Base-by-base conservation (phyloP, 1,140 invertebrate species). In the Nebria ingens region DNA sequence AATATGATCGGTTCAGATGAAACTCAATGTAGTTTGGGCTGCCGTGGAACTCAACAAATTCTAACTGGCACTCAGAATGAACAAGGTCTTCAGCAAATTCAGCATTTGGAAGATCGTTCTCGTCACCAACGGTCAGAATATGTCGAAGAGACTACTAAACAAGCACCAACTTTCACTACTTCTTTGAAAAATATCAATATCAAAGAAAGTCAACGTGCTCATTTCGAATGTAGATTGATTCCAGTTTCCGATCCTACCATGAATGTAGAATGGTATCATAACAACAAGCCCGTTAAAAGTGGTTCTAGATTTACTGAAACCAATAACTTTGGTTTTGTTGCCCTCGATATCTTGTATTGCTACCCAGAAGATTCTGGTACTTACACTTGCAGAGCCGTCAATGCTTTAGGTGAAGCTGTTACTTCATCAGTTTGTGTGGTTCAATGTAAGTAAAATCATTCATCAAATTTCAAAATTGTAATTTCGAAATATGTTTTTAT, bases 191-290 rank as follows among this genome's bases (percentile, higher is more conserved):
- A 91, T 64, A 82, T 92, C 21, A 86, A 94, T 64, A 89, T 98
- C 54, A 89, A 89, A 67, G 97, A 99, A 78, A 92, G 92, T 17
- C 91, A 98, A 68, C 75, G 92, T 51, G 93, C 93, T 21, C 94
- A 98, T 66, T 98, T 98, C 67, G 96, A 98, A 72, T 94, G 90
- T 64, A 84, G 93, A 25, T 72, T 99, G 11, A 93, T 97, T 62
- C 97, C 97, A 6, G 89, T 97, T 19, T 96, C 93, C 34, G 96
- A 99, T 76, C 81, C 91, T 0, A 91, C 90, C 0, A 90, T 99
- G 87, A 92, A 90, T 70, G 93, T 99, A 0, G 91, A 97, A 76
- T 99, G 97, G 97, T 97, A 91, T 75, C 91, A 94, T 59, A 94
- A 98, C 68, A 93, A 91, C 64, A 76, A 83, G 59, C 87, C 90